Evolutionary conservation across 30 jellyfish, hydroid and myxozoan genomes (phyloP).

Genomic region (Aurelia aurita): DNA sequence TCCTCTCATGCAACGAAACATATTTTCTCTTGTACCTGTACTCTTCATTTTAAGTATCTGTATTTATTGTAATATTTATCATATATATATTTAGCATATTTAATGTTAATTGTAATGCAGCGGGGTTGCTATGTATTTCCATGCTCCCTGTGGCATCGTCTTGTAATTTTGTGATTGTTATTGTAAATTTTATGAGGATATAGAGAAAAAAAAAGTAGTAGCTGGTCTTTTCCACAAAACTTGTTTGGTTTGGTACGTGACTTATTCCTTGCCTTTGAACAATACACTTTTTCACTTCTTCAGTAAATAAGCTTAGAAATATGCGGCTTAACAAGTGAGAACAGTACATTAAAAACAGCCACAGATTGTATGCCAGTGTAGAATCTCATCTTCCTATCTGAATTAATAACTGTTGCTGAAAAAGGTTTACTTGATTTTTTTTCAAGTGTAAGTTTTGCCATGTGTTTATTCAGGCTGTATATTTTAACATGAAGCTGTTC

Average conservation of each 20-base stretch:
- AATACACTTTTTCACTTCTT: too few relatives aligned
- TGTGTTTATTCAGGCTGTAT: neutral
- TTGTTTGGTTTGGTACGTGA: neutral
- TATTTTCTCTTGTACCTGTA: too few relatives aligned
- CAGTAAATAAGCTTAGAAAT: neutral
- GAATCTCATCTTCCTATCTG: constrained; percentile 13
- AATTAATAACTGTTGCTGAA: neutral
- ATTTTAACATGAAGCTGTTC: neutral
- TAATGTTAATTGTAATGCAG: too few relatives aligned
- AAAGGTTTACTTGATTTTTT: neutral
- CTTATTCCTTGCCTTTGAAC: too few relatives aligned
- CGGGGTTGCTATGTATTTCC: too few relatives aligned
- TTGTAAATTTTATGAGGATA: too few relatives aligned
- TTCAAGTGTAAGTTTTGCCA: constrained; percentile 9
- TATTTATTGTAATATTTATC: too few relatives aligned
- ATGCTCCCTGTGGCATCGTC: too few relatives aligned
- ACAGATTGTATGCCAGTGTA: constrained; percentile 39
- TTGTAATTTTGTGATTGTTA: too few relatives aligned
- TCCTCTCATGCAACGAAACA: too few relatives aligned
- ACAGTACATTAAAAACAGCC: constrained; percentile 13
- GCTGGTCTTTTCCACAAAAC: constrained; percentile 12
- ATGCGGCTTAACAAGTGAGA: neutral
- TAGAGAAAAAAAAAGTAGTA: neutral
- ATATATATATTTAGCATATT: too few relatives aligned
- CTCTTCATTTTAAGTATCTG: too few relatives aligned